Base-by-base conservation (phyloP, 2,888 invertebrate genomes). In the Anthoptus insignis region DNA sequence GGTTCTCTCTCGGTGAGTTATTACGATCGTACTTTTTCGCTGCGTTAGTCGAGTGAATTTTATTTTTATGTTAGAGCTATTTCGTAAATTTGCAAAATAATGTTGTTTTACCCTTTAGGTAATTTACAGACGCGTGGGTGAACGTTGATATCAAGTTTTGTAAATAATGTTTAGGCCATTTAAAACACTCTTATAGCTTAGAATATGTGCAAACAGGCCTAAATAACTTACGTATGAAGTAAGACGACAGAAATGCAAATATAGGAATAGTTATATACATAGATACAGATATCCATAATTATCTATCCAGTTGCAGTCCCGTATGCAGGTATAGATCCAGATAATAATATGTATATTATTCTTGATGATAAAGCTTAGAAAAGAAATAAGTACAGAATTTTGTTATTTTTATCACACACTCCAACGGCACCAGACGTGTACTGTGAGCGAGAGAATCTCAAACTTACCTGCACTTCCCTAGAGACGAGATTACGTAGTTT, bases 21-120 rank as follows among this genome's bases (percentile, higher is more conserved):
- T 52, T 16, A 42, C 42, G 42, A 19, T 19, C 19, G 42, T 42
- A 32, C 29, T 60, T 66, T 71, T 61, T 70, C 56, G 57, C 54
- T 19, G 24, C 64, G 61, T 59, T 56, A 56, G 45, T 64, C 63
- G 68, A 56, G 57, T 29, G 37, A 66, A 64, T 39, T 69, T 68
- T 66, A 70, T n/a, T 68, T 68, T 58, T 67, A 65, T 66, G 63
- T 39, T 39, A 19, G 50, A 29, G 42, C 42, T 32, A 42, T 58
- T 47, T 8, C 7, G 34, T 32, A 34, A 49, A 59, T 37, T 47
- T 58, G 59, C 37, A 59, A 59, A 49, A 29, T 37, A 59, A 24
- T 24, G 34, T 47, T 47, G 14, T 24, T 58, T 34, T 16, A 49
- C n/a, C 32, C 13, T 58, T 47, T 58, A 47, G 4, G 13, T 34